Percentiles rank a stretch among this genome's conserved stretches.
These are phyloP conservation scores for Patella caerulea DNA, from an alignment of 2,888 invertebrate genomes.

Conservation along the genomic window DNA sequence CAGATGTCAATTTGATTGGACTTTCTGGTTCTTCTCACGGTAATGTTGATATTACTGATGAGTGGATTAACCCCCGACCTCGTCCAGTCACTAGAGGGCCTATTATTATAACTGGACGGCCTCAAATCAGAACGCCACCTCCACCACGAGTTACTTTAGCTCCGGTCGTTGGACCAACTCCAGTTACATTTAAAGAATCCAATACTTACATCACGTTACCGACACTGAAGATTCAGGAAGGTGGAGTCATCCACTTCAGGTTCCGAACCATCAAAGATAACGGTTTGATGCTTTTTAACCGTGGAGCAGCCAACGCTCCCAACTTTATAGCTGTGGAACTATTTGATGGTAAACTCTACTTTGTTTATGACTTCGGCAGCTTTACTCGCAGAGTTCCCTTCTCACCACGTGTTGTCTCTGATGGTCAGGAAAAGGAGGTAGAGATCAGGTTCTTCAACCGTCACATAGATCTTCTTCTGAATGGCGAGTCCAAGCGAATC, in stretches of 20 bases:
- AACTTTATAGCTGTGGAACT: slow-evolving; percentile 64
- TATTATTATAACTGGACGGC: slow-evolving; percentile 19
- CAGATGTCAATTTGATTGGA: slow-evolving; percentile 13
- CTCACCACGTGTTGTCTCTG: slow-evolving; percentile 53
- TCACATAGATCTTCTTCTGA: slow-evolving; percentile 47
- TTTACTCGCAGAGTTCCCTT: slow-evolving; percentile 49
- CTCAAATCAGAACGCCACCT: slow-evolving; percentile 18
- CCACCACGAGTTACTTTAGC: slow-evolving; percentile 21
- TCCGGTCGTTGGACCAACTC: slow-evolving; percentile 16
- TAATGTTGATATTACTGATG: background rate
- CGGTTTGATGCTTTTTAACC: slow-evolving; percentile 58
- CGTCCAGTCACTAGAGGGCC: slow-evolving; percentile 15
- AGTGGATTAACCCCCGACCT: background rate
- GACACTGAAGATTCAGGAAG: slow-evolving; percentile 24
- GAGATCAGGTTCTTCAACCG: slow-evolving; percentile 30
- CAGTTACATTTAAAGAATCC: slow-evolving; percentile 35
- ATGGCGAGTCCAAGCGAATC: slow-evolving; percentile 40
- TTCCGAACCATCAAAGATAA: slow-evolving; percentile 62
- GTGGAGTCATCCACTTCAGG: slow-evolving; percentile 48
- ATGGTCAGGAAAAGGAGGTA: slow-evolving; percentile 61
- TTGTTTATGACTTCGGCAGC: slow-evolving; percentile 61
- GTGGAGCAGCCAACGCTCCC: slow-evolving; percentile 26
- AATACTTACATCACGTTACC: slow-evolving; percentile 22
- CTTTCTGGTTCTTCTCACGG: slow-evolving; percentile 6
- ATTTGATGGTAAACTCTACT: slow-evolving; percentile 64